Evolutionary conservation across 2,113 vertebrate genomes (phyloP), one percentile per base, ranked within the genome.

Genomic region (Hepsetus odoe): DNA sequence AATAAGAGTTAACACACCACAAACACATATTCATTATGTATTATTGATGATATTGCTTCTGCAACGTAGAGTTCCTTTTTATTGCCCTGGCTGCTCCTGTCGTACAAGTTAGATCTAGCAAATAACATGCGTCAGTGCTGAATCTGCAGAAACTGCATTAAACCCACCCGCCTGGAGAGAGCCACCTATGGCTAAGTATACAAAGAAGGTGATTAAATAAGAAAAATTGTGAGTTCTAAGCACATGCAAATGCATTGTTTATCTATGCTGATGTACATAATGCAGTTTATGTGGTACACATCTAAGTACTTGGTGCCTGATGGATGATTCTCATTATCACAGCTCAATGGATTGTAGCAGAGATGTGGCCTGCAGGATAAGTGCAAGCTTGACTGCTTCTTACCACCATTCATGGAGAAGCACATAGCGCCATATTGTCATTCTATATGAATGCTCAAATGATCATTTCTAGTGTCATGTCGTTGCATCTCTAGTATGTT

Each of bases 1-100:
- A 85, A 80, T 69, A 80, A 61, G 62, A 86, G 72, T 86, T 75
- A 85, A 85, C 53, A 74, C 20, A 69, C 28, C 71, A 59, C 33
- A 61, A 58, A 32, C 32, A 79, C 58, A 77, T 32, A 42, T 46
- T 58, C 35, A 3, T 5, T 59, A 24, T 69, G 22, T 44, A 58
- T 66, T 79, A 73, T 18, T 79, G 61, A 79, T 79, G 61, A 59
- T 53, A 59, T 33, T n/a, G 74, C 33, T 66, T 77, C 42, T 69
- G 65, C 53, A 46, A 26, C n/a, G 35, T 70, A 59, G 26, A 61
- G 53, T 20, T 46, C 40, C 38, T 55, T 59, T 68, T 59, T 70
- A 69, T 35, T 59, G 28, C 20, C n/a, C 75, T 69, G 65, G 20
- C 75, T 69, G 12, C 26, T 59, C 44, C 53, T 59, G 56, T 69